Evolutionary conservation across 2,797 vertebrate genomes (phyloP).

Genomic region (Channa striata): DNA sequence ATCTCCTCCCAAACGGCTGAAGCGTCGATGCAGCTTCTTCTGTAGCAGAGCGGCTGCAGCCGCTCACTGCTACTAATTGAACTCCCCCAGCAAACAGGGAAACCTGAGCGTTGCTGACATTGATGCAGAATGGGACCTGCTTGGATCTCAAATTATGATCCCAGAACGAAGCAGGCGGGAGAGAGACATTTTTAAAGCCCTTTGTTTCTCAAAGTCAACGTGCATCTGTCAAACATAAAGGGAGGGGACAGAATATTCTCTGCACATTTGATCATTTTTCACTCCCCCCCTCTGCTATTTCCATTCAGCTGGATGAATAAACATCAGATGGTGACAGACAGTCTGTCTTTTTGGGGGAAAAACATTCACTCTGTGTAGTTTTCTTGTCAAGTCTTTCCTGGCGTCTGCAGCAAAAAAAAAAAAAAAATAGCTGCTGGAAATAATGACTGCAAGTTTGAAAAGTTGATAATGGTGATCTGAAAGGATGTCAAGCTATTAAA

Average conservation of each 20-base stretch:
- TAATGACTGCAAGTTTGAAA: constrained; percentile 72
- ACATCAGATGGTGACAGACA: constrained; percentile 58
- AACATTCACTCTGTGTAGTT: constrained; percentile 52
- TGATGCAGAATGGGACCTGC: constrained; percentile 7
- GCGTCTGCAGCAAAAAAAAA: constrained; percentile 30
- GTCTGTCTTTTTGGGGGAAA: constrained; percentile 28
- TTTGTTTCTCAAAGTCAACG: constrained; percentile 24
- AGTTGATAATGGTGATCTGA: constrained; percentile 77
- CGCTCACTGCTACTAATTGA: constrained; percentile 5
- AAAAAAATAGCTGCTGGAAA: constrained; percentile 62
- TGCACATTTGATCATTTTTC: constrained; percentile 16
- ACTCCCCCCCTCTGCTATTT: constrained; percentile 39
- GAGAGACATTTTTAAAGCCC: constrained; percentile 1
- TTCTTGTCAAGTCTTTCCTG: constrained; percentile 62
- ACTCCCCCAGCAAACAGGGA: constrained; percentile 23
- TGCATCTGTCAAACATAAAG: constrained; percentile 7
- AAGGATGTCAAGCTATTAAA: constrained; percentile 68
- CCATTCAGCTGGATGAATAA: constrained; percentile 60
- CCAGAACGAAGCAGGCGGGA: constrained; percentile 12
- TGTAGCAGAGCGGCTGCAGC: constrained; percentile 5
- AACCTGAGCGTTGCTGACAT: constrained; percentile 2
- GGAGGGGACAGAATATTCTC: constrained; percentile 13
- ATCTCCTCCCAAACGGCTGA: constrained; percentile 23
- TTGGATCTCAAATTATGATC: constrained; percentile 19
- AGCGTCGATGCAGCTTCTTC: constrained; percentile 10